A percentile compares a stretch with the other conserved stretches of the same genome.
These are phyloP conservation scores for Lutra lutra DNA, from an alignment of 2,797 vertebrate genomes.

Conservation along the genomic window DNA sequence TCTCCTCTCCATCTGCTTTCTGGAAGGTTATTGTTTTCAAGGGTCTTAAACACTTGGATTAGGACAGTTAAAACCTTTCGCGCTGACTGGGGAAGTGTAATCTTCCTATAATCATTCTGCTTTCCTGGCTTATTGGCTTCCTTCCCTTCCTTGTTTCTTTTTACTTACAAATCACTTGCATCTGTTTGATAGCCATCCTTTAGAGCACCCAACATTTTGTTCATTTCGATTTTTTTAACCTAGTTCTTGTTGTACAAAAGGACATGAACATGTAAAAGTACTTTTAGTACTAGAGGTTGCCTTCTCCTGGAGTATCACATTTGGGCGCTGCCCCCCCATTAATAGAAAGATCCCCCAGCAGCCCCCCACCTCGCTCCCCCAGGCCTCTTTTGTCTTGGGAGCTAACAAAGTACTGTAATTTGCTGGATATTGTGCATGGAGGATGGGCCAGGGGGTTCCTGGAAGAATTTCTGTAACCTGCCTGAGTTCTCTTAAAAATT, in stretches of 20 bases:
- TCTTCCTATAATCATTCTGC: background rate
- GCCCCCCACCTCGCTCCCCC: background rate
- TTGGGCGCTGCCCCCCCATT: too few species aligned
- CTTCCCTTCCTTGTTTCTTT: background rate
- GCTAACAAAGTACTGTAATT: conserved; percentile 50
- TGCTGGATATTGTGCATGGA: conserved; percentile 53
- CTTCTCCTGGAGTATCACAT: background rate
- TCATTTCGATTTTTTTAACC: background rate
- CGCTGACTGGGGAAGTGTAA: background rate
- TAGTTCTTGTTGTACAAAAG: background rate
- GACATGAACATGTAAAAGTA: background rate
- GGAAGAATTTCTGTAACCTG: conserved; percentile 48
- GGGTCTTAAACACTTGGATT: conserved; percentile 55
- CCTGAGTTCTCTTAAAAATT: conserved; percentile 36
- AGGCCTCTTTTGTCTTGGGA: conserved; percentile 47
- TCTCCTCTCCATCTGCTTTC: conserved; percentile 34
- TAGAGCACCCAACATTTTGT: background rate
- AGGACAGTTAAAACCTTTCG: conserved; percentile 60
- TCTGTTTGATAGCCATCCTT: background rate
- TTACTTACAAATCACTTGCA: background rate
- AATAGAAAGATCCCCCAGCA: background rate
- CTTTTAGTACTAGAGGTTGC: background rate
- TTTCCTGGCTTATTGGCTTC: background rate
- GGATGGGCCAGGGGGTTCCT: background rate
- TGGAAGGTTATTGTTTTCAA: conserved; percentile 35